Base-by-base conservation (phyloP, 2,797 vertebrate species). In the Anolis apletophallus region DNA sequence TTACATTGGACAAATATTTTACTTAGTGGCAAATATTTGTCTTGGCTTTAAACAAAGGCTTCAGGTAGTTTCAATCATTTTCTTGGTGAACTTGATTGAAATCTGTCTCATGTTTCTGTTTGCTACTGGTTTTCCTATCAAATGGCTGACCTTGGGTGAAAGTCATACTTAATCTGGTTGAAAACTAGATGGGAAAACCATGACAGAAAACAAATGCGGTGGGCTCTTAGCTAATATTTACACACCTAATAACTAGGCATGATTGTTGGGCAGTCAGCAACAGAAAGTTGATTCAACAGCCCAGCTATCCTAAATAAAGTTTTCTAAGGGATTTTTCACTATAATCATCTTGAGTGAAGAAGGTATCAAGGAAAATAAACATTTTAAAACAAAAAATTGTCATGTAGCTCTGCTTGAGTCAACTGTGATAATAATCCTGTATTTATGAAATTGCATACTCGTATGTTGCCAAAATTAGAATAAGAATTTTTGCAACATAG, bases 381-480 rank as follows among this genome's bases (percentile, higher is more conserved):
- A 69, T 46, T 71, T 71, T 17, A 16, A 40, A 68, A 71, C 11
- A 88, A 68, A 67, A 3, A 73, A 85, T 1, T 79, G 67, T 85
- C 64, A 46, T 40, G 32, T 68, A 68, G 40, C 84, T 78, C 50
- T 85, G 64, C 67, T 80, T 85, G 67, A 80, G 12, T 80, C 68
- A 72, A 29, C 84, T 80, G 64, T 85, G 67, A 80, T 80, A 80
- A 72, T 85, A 80, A 80, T 85, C 68, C 67, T 72, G 68, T 72
- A 85, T 85, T 85, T 85, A 32, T 80, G 68, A 85, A 72, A 80
- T 80, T 79, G 67, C 7, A 29, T n/a, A n/a, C n/a, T n/a, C n/a
- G n/a, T 61, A 72, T 57, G 34, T 50, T 80, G 76, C 76, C 68
- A 85, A 80, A 85, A 80, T 85, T 80, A 85, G 84, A 80, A 83